Percentiles rank a stretch among this genome's conserved stretches.
phyloP scores from a whole-genome alignment of 1,140 invertebrate genomes.

The Epicauta chinensis region DNA sequence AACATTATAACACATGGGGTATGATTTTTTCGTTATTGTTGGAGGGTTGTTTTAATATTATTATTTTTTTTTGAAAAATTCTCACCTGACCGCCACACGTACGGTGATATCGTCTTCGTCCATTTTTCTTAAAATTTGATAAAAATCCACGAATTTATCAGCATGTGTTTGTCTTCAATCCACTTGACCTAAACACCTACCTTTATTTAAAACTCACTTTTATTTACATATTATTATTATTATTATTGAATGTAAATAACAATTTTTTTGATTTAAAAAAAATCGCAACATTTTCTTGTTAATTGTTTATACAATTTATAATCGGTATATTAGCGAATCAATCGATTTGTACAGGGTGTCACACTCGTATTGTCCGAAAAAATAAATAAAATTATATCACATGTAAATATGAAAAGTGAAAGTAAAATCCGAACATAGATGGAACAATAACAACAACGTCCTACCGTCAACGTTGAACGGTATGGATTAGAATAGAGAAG shows the following conservation, averaged over 20 bases:
- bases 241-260: background rate
- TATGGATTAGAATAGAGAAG: conserved; percentile 15
- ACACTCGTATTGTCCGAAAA: too few species aligned
- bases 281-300: background rate
- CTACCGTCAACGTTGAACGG: conserved; percentile 2
- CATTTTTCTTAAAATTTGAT: background rate
- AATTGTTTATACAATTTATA: background rate
- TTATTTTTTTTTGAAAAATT: conserved; percentile 2
- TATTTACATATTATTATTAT: conserved; percentile 4
- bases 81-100: conserved; percentile 40
- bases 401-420: conserved; percentile 12
- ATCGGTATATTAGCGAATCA: background rate
- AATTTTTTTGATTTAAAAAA: background rate
- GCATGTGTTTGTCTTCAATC: background rate
- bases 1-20: conserved; percentile 2
- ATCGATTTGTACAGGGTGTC: too few species aligned
- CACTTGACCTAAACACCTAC: conserved; percentile 12
- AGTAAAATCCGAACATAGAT: conserved; percentile 9
- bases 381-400: conserved; percentile 6
- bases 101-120: conserved; percentile 37
- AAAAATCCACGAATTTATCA: background rate
- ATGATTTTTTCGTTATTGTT: background rate
- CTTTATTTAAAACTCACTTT: conserved; percentile 8
- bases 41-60: background rate
- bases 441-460: conserved; percentile 1